Evolutionary conservation across 2,888 invertebrate species (phyloP).

Genomic region (Drosophila atripex): DNA sequence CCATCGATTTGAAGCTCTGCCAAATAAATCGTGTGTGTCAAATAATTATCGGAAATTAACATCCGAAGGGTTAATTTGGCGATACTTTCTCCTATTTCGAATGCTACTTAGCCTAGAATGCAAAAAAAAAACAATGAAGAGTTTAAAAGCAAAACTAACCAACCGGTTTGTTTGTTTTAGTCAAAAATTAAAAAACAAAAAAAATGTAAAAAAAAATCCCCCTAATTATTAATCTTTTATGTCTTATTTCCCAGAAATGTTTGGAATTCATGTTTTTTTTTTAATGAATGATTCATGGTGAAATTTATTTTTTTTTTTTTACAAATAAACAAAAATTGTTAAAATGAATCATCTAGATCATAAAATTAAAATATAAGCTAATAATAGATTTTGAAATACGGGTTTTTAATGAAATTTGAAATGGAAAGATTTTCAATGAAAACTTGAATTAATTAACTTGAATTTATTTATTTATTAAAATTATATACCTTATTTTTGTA

Average conservation of each 20-base stretch:
- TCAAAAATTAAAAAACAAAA: no score
- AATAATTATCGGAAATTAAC: conserved; percentile 3
- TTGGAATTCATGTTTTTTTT: background rate
- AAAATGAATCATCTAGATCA: background rate
- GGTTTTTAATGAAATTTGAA: no score
- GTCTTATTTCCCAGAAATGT: background rate
- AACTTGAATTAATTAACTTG: no score
- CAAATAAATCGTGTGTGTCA: conserved; percentile 7
- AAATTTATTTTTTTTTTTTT: background rate
- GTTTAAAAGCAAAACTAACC: background rate
- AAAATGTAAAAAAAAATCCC: background rate
- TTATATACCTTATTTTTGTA: no score
- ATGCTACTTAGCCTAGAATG: background rate
- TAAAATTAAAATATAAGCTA: background rate
- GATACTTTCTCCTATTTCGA: conserved; percentile 3
- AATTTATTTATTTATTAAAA: no score
- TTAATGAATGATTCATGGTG: background rate
- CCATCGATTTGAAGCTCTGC: no score
- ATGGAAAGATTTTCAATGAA: no score
- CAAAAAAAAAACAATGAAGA: background rate
- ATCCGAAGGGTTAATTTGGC: background rate
- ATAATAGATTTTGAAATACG: background rate
- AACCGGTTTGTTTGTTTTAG: background rate
- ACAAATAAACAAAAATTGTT: background rate
- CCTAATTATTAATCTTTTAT: background rate